These are phyloP conservation scores for Acanthoscelides obtectus DNA, from an alignment of 2,888 invertebrate species.

Conservation along the genomic window DNA sequence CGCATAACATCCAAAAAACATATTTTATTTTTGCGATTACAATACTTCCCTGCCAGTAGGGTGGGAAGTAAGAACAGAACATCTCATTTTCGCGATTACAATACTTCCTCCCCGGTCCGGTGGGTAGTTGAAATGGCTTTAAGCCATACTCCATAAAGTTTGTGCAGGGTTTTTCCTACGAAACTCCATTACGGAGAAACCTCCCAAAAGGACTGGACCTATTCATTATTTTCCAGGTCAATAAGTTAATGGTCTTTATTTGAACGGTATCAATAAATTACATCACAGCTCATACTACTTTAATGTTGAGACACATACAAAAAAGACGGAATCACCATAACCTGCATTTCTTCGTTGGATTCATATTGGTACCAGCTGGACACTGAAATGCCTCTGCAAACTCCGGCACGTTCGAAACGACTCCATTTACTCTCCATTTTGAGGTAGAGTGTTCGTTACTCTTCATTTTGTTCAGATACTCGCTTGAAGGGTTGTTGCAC, in stretches of 20 bases:
- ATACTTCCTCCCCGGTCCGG: too few species aligned
- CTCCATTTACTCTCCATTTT: conserved; percentile 42
- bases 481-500: conserved; percentile 37
- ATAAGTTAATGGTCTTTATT: neutral
- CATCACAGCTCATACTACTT: neutral
- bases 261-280: neutral
- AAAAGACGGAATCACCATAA: neutral
- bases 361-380: conserved; percentile 39
- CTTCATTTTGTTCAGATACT: conserved; percentile 30
- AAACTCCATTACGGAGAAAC: too few species aligned
- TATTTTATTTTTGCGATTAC: too few species aligned
- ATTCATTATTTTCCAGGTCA: too few species aligned
- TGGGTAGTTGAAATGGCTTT: too few species aligned
- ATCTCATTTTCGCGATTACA: too few species aligned
- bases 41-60: too few species aligned
- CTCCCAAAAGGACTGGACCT: too few species aligned
- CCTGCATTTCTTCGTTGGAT: conserved; percentile 40
- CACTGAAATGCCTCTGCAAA: conserved; percentile 43
- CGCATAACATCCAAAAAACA: too few species aligned
- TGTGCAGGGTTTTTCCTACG: too few species aligned
- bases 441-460: conserved; percentile 23
- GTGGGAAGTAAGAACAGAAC: too few species aligned
- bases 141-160: too few species aligned
- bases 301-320: neutral
- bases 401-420: conserved; percentile 44